A percentile compares a stretch with the other conserved stretches of the same genome.
These are phyloP conservation scores for Agonopterix heracliana DNA, from an alignment of 2,888 invertebrate species.

Conservation along the genomic window DNA sequence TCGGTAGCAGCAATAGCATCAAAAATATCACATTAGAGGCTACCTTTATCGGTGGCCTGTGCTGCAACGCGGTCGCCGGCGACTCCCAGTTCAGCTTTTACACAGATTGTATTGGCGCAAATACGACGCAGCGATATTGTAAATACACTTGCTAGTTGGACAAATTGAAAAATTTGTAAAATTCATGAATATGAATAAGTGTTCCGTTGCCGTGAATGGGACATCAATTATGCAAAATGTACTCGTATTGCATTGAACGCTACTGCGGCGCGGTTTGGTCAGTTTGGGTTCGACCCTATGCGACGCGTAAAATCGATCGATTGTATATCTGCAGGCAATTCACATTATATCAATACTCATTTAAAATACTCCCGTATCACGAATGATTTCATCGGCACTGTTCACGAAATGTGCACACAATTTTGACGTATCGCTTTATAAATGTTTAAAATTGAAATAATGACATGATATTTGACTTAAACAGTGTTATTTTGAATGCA, in stretches of 20 bases:
- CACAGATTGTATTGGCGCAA: constrained; percentile 63
- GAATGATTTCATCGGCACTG: constrained; percentile 30
- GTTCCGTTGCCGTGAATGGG: constrained; percentile 63
- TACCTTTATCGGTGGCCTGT: constrained; percentile 42
- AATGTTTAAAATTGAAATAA: neutral
- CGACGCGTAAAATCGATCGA: constrained; percentile 23
- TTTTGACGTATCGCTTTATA: constrained; percentile 6
- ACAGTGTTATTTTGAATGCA: too few species aligned
- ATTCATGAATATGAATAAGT: constrained; percentile 74
- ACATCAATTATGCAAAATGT: constrained; percentile 73
- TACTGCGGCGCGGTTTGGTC: constrained; percentile 22
- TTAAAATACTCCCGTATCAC: constrained; percentile 34
- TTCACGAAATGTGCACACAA: constrained; percentile 24
- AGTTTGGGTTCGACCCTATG: constrained; percentile 36
- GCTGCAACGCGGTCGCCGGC: constrained; percentile 25
- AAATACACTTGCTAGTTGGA: constrained; percentile 60
- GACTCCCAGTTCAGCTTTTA: constrained; percentile 50
- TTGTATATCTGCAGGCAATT: constrained; percentile 19
- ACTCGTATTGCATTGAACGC: constrained; percentile 59
- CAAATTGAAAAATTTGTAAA: constrained; percentile 70
- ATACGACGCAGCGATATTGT: constrained; percentile 55
- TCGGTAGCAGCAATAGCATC: constrained; percentile 38
- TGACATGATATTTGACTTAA: too few species aligned
- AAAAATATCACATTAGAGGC: constrained; percentile 55
- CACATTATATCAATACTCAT: constrained; percentile 23